phyloP scores from a whole-genome alignment of 2,888 invertebrate species.

The Petrolisthes cinctipes region DNA sequence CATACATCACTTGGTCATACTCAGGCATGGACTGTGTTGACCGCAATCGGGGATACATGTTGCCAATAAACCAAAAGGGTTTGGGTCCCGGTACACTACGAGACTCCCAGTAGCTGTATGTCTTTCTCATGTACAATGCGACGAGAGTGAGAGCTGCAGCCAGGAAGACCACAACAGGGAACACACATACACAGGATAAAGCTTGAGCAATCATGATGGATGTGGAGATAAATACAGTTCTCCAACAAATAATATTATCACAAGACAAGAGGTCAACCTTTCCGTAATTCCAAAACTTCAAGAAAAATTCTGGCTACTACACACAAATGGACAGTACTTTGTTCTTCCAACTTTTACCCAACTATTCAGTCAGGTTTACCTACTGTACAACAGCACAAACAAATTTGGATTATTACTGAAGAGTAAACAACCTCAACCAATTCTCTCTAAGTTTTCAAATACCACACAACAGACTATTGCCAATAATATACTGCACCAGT shows the following conservation, averaged over 20 bases:
- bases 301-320: not conserved
- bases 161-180: constrained; percentile 17
- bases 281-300: not conserved
- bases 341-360: too few species aligned
- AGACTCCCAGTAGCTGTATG: constrained; percentile 52
- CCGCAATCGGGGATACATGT: constrained; percentile 55
- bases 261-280: not conserved
- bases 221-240: not conserved
- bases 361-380: too few species aligned
- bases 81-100: constrained; percentile 53
- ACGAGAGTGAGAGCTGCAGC: constrained; percentile 14
- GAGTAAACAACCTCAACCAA: too few species aligned
- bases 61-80: constrained; percentile 61
- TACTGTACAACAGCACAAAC: too few species aligned
- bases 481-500: too few species aligned
- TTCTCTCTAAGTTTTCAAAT: too few species aligned
- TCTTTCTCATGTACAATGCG: constrained; percentile 28
- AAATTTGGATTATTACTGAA: too few species aligned
- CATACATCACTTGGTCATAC: constrained; percentile 61
- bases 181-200: constrained; percentile 27
- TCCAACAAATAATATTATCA: not conserved
- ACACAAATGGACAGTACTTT: too few species aligned
- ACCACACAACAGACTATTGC: too few species aligned
- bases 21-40: constrained; percentile 56
- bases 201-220: constrained; percentile 45